These are phyloP conservation scores for Drosophila malerkotliana DNA, from an alignment of 1,140 invertebrate species.

Conservation along the genomic window DNA sequence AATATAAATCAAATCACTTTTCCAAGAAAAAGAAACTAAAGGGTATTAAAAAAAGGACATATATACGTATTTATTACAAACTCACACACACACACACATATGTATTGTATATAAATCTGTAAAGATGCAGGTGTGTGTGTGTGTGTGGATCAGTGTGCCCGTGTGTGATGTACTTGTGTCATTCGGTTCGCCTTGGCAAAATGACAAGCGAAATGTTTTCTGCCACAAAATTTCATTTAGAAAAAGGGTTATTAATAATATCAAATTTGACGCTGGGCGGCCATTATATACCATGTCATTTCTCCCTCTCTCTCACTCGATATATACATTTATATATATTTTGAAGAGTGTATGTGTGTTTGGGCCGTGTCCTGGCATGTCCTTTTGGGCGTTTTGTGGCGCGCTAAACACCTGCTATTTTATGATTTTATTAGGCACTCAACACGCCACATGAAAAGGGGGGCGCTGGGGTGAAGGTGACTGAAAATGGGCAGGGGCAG, in stretches of 20 bases:
- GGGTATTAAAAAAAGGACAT: conserved; percentile 5
- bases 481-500: background rate
- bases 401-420: conserved; percentile 77
- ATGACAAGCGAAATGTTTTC: conserved; percentile 75
- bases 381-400: conserved; percentile 57
- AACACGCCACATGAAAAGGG: conserved; percentile 64
- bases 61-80: conserved; percentile 13
- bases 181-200: conserved; percentile 62
- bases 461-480: background rate
- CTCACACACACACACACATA: background rate
- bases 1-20: background rate
- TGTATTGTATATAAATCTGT: background rate
- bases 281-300: conserved; percentile 39
- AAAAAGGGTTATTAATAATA: conserved; percentile 82
- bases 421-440: conserved; percentile 80
- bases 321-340: background rate
- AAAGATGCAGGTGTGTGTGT: background rate
- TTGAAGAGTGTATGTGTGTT: conserved; percentile 14
- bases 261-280: conserved; percentile 71
- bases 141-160: conserved; percentile 1
- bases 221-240: conserved; percentile 78
- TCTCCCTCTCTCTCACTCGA: background rate
- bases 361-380: conserved; percentile 18
- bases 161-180: conserved; percentile 64
- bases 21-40: background rate